These are phyloP conservation scores for Caenorhabditis plicata DNA, from an alignment of 2,888 invertebrate genomes.

Conservation along the genomic window DNA sequence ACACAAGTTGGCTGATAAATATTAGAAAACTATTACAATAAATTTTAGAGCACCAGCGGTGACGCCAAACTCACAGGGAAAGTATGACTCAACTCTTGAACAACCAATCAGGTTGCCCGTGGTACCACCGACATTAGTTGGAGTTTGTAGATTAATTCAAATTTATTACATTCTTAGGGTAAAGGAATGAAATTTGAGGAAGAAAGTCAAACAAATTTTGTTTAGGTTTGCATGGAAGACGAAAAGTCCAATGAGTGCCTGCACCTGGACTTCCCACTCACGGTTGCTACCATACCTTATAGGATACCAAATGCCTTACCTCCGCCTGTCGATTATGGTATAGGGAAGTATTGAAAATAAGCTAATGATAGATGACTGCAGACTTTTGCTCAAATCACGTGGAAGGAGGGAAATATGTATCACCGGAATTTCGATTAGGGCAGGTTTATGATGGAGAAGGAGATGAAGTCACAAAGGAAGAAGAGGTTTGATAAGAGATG, in stretches of 20 bases:
- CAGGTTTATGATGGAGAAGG: conserved; percentile 71
- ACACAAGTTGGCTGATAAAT: conserved; percentile 68
- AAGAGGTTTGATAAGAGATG: conserved; percentile 41
- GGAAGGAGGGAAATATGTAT: conserved; percentile 79
- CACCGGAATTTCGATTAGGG: conserved; percentile 78
- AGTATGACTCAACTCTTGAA: conserved; percentile 71
- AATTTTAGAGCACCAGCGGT: conserved; percentile 50
- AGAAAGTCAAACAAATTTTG: background rate
- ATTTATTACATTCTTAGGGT: conserved; percentile 78
- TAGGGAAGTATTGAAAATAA: background rate
- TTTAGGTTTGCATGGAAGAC: conserved; percentile 75
- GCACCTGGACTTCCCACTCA: conserved; percentile 77
- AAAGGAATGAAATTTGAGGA: conserved; percentile 18
- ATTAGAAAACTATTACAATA: background rate
- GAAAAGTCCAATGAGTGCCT: conserved; percentile 76
- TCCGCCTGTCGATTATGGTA: conserved; percentile 62
- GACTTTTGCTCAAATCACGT: conserved; percentile 76
- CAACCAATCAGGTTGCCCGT: conserved; percentile 76
- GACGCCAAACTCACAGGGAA: conserved; percentile 67
- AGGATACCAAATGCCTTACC: conserved; percentile 66
- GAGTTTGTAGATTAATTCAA: conserved; percentile 75
- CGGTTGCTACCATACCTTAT: conserved; percentile 76
- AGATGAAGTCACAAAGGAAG: conserved; percentile 52
- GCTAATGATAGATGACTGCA: conserved; percentile 64
- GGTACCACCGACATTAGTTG: conserved; percentile 77